Conservation (phyloP, 2,113 vertebrate species). For the Tetraodon nigroviridis region DNA sequence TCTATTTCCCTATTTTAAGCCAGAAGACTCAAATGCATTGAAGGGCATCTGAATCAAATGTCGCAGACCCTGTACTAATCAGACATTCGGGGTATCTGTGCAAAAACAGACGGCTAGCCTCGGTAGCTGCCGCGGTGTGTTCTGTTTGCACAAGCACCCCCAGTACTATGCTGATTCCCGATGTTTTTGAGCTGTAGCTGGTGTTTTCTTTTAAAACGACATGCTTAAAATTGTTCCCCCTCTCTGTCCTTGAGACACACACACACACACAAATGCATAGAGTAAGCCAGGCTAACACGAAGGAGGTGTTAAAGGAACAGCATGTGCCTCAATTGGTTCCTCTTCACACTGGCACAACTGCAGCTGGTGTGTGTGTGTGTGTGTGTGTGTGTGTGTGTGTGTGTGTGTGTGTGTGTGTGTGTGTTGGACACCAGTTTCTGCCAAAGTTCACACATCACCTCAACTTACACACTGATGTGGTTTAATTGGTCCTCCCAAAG, state of each 20-base stretch:
- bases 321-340: not conserved
- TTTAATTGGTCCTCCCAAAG: no score
- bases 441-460: not conserved
- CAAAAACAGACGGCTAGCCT: no score
- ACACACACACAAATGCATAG: not conserved
- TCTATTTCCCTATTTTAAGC: no score
- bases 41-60: no score
- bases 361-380: not conserved
- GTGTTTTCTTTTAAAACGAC: not conserved
- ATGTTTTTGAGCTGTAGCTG: not conserved
- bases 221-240: no score
- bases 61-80: no score
- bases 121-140: no score
- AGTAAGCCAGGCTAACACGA: not conserved
- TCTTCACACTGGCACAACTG: not conserved
- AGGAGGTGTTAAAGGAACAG: not conserved
- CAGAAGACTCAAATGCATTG: no score
- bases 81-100: no score
- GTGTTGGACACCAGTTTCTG: conserved; percentile 5
- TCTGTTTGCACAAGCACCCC: no score
- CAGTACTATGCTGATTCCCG: no score
- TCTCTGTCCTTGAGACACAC: not conserved
- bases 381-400: not conserved
- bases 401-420: not conserved
- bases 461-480: no score